Evolutionary conservation across 2,113 vertebrate species (phyloP), one percentile per base, ranked within the genome.

Genomic region (Haemorhous mexicanus): DNA sequence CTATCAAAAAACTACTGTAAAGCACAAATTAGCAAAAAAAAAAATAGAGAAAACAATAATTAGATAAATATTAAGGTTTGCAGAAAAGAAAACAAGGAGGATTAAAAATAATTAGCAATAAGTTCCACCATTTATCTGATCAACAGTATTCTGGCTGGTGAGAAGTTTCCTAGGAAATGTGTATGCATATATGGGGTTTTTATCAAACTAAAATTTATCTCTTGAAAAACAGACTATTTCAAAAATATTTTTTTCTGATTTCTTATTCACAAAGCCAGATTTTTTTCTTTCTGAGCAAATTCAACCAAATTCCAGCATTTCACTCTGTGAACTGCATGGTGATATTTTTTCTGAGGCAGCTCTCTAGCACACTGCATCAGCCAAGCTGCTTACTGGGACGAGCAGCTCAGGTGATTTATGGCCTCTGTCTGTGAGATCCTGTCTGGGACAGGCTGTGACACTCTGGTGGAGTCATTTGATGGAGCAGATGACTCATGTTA

Each of bases 131-230:
- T 69, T 92, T 76, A 24, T 55, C 41, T 73, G 46, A 75, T 20
- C 49, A 84, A 37, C 47, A 72, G 17, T 28, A 26, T 16, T n/a
- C 13, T 30, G 35, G 18, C 11, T 56, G 41, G 7, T 39, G 28
- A 89, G 11, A 26, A 18, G 14, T 68, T 72, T 56, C 22, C 26
- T 35, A 18, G 23, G 28, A 70, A 56, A 46, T 8, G 0, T 7
- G 2, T 19, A 2, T 17, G 3, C 13, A 23, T 33, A 8, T 10
- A 5, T 24, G 4, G 1, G 0, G 1, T 10, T 33, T 50, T 74
- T 37, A 6, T 35, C 33, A 93, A 63, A 78, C n/a, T 17, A 63
- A 61, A 7, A 44, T 49, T 62, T 56, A 6, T 20, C 39, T 56
- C 30, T 35, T 67, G 13, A 81, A 68, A 81, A 24, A 5, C 6